phyloP scores from a whole-genome alignment of 2,888 invertebrate species.

The Epinotia ramella region DNA sequence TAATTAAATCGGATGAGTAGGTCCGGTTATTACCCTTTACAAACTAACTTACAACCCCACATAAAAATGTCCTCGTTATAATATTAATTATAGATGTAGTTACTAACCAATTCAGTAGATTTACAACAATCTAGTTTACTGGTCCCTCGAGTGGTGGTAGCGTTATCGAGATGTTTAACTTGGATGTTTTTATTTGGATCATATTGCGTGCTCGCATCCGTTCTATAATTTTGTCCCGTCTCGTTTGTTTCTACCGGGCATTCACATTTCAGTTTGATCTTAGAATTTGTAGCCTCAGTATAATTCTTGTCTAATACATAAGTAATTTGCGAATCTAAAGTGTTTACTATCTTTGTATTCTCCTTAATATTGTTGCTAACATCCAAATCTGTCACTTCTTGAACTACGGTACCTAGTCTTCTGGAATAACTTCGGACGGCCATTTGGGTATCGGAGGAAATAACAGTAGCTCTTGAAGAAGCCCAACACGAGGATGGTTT shows the following conservation, averaged over 20 bases:
- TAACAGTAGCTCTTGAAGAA: slow-evolving; percentile 49
- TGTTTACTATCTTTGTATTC: not conserved
- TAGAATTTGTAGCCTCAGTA: not conserved
- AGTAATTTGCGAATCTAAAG: not conserved
- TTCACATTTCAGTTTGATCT: slow-evolving; percentile 3
- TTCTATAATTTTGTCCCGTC: not conserved
- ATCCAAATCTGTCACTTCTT: not conserved
- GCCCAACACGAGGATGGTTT: slow-evolving; percentile 45
- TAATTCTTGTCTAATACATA: not conserved
- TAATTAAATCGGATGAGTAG: too few species aligned
- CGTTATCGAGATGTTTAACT: not conserved
- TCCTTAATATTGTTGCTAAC: not conserved
- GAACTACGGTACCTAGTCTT: not conserved
- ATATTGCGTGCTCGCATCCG: slow-evolving; percentile 12
- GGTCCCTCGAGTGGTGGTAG: not conserved
- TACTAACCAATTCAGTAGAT: slow-evolving; percentile 11
- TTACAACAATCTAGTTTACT: not conserved
- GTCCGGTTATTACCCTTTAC: too few species aligned
- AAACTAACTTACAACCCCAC: too few species aligned
- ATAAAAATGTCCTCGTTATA: too few species aligned
- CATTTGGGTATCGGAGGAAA: slow-evolving; percentile 46
- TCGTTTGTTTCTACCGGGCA: slow-evolving; percentile 7
- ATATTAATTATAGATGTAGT: not conserved
- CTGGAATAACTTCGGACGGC: not conserved
- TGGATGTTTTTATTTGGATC: not conserved